Base-by-base conservation (phyloP, 2,888 invertebrate genomes). In the Adelphocoris suturalis region DNA sequence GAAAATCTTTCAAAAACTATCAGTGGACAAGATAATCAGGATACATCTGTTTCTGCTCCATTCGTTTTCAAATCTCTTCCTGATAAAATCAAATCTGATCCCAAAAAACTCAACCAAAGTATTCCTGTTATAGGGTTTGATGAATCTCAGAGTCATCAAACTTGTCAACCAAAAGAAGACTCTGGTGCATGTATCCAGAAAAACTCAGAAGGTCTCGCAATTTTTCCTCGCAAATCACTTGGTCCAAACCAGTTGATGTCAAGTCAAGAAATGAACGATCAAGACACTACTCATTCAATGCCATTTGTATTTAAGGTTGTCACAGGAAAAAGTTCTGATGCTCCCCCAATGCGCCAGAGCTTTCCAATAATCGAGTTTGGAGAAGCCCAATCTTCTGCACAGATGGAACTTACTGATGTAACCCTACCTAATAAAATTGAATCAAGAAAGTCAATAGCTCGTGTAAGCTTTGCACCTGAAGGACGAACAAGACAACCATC, bases 21-120 rank as follows among this genome's bases (percentile, higher is more conserved):
- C 16, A 7, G 3, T n/a, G 37, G 28, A 80, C 46, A 2, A 7
- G 46, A 80, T 5, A 46, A 80, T 47, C 13, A 37, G n/a, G 78
- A 80, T 47, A 80, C 78, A 1, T 80, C 78, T 5, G 78, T 80
- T 37, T 80, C 78, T 0, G 47, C 37, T 37, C 78, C 78, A 16
- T 47, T 80, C 19, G 78, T 80, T 80, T 80, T 80, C 37, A 80
- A 80, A 80, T 47, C 78, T 80, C 46, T 46, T 23, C 68, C 68
- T 12, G 78, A 47, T 0, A 47, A 19, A 46, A 47, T 7, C 11
- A 37, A 37, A 47, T 47, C 47, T 80, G 12, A 80, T 11, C 12
- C 16, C 13, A 16, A 37, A 37, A 47, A 37, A 4, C 16, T 37
- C 16, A 19, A 46, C n/a, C 78, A 80, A 13, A 80, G 78, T 80